Percentiles rank a stretch among this genome's conserved stretches.
These are phyloP conservation scores for Prionchulus punctatus DNA, from an alignment of 2,888 invertebrate species.

Conservation along the genomic window DNA sequence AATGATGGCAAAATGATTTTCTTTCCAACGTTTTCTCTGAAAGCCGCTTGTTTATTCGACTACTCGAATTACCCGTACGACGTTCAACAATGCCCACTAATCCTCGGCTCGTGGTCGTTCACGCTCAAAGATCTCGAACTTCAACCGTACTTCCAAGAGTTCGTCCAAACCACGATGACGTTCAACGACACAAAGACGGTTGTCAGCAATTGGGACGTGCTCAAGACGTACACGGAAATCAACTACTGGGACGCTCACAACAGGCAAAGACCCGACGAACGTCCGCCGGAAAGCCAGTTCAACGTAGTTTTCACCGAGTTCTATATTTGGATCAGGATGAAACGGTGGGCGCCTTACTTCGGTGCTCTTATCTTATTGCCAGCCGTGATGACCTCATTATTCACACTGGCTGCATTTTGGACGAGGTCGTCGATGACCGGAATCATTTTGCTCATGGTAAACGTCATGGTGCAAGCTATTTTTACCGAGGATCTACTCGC, in stretches of 20 bases:
- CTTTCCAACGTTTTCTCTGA: slow-evolving; percentile 1
- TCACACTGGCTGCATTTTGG: slow-evolving; percentile 18
- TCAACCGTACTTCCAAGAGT: not conserved
- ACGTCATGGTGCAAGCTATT: slow-evolving; percentile 19
- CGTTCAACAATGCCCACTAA: slow-evolving; percentile 6
- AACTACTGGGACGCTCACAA: not conserved
- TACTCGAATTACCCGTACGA: slow-evolving; percentile 9
- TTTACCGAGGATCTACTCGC: slow-evolving; percentile 22
- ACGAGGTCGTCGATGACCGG: slow-evolving; percentile 17
- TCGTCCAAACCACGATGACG: not conserved
- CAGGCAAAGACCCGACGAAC: not conserved
- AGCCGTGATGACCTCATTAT: slow-evolving; percentile 14
- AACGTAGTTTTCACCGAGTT: not conserved
- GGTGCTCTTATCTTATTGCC: slow-evolving; percentile 21
- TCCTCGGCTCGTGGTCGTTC: slow-evolving; percentile 5
- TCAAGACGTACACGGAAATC: not conserved
- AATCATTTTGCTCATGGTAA: slow-evolving; percentile 17
- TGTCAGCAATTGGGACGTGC: not conserved
- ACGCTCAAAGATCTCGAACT: not conserved
- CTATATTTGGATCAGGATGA: slow-evolving; percentile 22
- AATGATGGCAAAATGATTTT: not conserved
- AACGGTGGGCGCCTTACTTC: slow-evolving; percentile 27
- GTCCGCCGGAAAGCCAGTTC: not conserved
- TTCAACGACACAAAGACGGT: not conserved
- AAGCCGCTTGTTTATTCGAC: slow-evolving; percentile 9